Conservation (phyloP, 2,113 vertebrate species). For the Donacobius atricapilla region DNA sequence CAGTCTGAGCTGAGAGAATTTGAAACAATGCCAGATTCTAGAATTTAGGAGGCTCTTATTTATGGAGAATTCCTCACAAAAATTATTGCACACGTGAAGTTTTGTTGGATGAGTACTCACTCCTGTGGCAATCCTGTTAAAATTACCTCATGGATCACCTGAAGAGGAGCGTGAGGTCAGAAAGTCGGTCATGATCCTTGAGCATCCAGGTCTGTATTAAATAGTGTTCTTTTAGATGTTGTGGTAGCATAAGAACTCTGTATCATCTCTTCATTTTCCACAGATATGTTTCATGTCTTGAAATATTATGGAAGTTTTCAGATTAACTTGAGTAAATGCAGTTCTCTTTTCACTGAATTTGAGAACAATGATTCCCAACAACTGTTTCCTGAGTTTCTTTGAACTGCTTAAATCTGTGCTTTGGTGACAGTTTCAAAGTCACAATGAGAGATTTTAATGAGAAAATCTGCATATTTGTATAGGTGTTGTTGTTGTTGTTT, state of each 20-base stretch:
- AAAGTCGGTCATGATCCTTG: not conserved
- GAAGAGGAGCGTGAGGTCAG: not conserved
- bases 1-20: not conserved
- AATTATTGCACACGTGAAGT: not conserved
- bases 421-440: not conserved
- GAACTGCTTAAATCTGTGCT: not conserved
- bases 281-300: not conserved
- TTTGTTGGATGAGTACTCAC: not conserved
- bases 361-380: not conserved
- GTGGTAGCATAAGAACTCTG: not conserved
- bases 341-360: not conserved
- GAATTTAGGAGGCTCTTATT: not conserved
- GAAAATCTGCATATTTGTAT: not conserved
- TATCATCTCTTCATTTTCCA: not conserved
- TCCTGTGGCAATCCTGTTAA: not conserved
- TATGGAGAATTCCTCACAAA: not conserved
- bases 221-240: not conserved
- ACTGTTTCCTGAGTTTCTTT: not conserved
- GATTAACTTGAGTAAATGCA: not conserved
- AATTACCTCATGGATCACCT: not conserved
- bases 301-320: not conserved
- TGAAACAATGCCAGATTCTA: not conserved
- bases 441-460: not conserved
- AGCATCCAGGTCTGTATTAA: not conserved
- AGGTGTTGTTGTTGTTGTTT: no score